Conservation (phyloP, 2,888 invertebrate genomes). For the Drosophila subquinaria region DNA sequence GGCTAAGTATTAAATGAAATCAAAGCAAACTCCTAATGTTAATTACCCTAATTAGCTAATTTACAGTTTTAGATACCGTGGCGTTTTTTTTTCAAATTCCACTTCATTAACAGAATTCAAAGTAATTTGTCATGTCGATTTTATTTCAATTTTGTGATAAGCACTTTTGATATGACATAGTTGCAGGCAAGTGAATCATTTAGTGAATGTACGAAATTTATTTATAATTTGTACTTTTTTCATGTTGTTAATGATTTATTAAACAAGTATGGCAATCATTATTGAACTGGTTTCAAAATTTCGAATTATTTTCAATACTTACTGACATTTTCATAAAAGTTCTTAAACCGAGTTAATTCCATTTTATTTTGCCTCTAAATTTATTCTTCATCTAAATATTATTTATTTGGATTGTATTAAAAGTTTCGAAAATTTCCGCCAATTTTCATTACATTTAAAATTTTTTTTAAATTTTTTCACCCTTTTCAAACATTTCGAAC, state of each 20-base stretch:
- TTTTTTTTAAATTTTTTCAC: no score
- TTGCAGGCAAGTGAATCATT: conserved; percentile 4
- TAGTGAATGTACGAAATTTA: neutral
- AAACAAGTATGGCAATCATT: neutral
- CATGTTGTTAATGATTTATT: conserved; percentile 16
- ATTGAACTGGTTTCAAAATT: neutral
- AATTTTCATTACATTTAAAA: no score
- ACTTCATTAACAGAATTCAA: conserved; percentile 26
- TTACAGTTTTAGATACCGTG: conserved; percentile 32
- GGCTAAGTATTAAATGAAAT: conserved; percentile 55
- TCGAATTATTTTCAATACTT: no score
- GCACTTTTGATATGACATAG: conserved; percentile 17
- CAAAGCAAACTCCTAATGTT: conserved; percentile 32
- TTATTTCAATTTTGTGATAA: conserved; percentile 20
- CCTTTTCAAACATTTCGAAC: no score
- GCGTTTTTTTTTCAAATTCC: conserved; percentile 6
- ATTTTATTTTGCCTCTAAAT: no score
- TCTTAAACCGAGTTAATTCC: no score
- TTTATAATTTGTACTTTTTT: neutral
- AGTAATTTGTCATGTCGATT: conserved; percentile 22
- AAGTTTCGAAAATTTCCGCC: no score
- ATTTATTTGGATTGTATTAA: no score
- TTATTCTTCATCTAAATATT: neutral
- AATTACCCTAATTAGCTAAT: conserved; percentile 20
- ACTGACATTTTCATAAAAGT: no score